Conservation (phyloP, 2,888 invertebrate species). For the Drosophila pseudotakahashii region DNA sequence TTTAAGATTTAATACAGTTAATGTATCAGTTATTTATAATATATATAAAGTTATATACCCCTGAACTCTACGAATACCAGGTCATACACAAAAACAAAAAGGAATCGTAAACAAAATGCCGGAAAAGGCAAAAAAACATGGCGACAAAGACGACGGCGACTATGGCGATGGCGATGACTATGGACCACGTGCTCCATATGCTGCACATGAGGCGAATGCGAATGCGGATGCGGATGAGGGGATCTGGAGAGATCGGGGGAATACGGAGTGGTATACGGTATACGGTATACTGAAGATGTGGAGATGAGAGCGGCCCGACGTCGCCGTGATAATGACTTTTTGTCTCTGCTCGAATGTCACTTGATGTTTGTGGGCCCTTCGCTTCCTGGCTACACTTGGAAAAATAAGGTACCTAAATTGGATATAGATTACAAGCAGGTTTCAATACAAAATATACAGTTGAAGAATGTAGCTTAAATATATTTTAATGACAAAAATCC, state of each 20-base stretch:
- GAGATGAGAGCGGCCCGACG: conserved; percentile 43
- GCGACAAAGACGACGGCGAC: conserved; percentile 56
- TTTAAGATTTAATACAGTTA: no score
- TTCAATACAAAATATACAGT: no score
- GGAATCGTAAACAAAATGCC: conserved; percentile 77
- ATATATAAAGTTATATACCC: conserved; percentile 26
- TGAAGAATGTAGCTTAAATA: no score
- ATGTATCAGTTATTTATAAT: no score
- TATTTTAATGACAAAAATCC: no score
- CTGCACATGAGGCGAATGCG: conserved; percentile 51
- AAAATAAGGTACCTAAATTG: not conserved
- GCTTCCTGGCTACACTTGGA: conserved; percentile 23
- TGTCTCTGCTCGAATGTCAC: conserved; percentile 79
- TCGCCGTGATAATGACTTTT: conserved; percentile 79
- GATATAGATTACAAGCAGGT: no score
- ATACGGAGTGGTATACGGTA: not conserved
- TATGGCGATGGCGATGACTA: conserved; percentile 13
- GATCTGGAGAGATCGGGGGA: conserved; percentile 2
- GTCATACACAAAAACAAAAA: conserved; percentile 29
- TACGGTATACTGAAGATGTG: not conserved
- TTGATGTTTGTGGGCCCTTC: conserved; percentile 56
- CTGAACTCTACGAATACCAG: conserved; percentile 38
- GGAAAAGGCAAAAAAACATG: conserved; percentile 75
- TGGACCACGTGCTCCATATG: conserved; percentile 70
- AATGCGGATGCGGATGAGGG: conserved; percentile 9